Evolutionary conservation across 2,113 vertebrate species (phyloP), one percentile per base, ranked within the genome.

Genomic region (Pleuronectes platessa): DNA sequence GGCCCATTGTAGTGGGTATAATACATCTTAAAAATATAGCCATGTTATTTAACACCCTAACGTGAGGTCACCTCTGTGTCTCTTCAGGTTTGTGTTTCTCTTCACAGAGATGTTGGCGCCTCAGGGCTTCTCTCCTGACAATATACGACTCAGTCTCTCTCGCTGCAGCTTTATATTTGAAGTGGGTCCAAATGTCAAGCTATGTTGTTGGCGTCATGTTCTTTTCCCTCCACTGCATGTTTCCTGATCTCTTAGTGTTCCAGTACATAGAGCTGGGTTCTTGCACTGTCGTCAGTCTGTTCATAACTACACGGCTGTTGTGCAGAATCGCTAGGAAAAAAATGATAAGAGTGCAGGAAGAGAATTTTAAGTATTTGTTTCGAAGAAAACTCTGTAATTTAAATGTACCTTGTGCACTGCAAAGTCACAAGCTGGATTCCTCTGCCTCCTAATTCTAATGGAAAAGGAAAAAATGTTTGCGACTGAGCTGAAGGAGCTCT

Each of bases 111-210:
- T 40, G 31, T 61, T n/a, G 60, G 1, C 4, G 60, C 60, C 31
- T 37, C 31, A 0, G 31, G 60, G 27, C 58, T 13, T 37, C 31
- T 31, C 60, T 12, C 27, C 17, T 11, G 60, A 61, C 18, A n/a
- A n/a, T 5, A n/a, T 5, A 37, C 60, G 3, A 12, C 18, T 31
- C 31, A 7, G 31, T 31, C 31, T 31, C 31, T 31, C 31, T 40
- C 60, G 9, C 17, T n/a, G 7, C 59, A 20, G 27, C 12, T 35
- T 61, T 14, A 3, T 10, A 37, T 61, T 35, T 61, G 27, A 61
- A 61, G 31, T 40, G 60, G 31, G 8, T 61, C 31, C 31, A 61
- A 61, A 61, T 61, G 9, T 61, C 60, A 37, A 61, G 31, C 35
- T 37, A 8, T 37, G 7, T 37, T 37, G 35, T 37, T 37, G 35